Conservation (phyloP, 2,888 invertebrate species). For the Microplitis manilae region DNA sequence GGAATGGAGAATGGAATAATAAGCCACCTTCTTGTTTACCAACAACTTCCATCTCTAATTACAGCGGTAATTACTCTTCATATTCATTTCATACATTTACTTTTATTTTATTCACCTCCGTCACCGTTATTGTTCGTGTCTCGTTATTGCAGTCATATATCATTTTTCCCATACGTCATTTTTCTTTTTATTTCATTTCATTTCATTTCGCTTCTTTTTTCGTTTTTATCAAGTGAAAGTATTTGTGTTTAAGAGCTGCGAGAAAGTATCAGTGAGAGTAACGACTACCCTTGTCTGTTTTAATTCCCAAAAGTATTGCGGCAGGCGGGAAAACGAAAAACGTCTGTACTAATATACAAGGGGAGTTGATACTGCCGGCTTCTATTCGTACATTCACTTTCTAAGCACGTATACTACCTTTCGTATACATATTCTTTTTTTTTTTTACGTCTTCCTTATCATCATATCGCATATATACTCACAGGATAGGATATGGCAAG, state of each 20-base stretch:
- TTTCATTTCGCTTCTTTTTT: background rate
- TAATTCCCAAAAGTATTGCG: conserved; percentile 50
- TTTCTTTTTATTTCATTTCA: conserved; percentile 4
- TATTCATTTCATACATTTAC: background rate
- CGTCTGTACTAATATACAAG: conserved; percentile 49
- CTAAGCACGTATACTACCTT: conserved; percentile 56
- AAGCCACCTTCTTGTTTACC: conserved; percentile 87
- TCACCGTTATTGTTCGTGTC: too few relatives aligned
- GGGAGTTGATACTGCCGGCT: conserved; percentile 45
- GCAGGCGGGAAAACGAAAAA: conserved; percentile 43
- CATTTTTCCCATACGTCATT: background rate
- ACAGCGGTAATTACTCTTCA: conserved; percentile 77
- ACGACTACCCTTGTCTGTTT: conserved; percentile 32
- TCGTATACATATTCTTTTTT: conserved; percentile 34
- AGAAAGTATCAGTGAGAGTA: conserved; percentile 27
- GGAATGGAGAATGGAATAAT: conserved; percentile 86
- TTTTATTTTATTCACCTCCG: conserved; percentile 44
- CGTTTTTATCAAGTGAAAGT: conserved; percentile 17
- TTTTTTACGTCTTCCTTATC: conserved; percentile 17
- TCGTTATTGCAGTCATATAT: conserved; percentile 8
- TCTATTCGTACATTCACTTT: conserved; percentile 54
- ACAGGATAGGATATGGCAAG: background rate
- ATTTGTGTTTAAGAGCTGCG: conserved; percentile 26
- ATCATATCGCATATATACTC: background rate
- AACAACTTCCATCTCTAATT: conserved; percentile 89